Base-by-base conservation (phyloP, 2,888 invertebrate genomes). In the Melinaea marsaeus region DNA sequence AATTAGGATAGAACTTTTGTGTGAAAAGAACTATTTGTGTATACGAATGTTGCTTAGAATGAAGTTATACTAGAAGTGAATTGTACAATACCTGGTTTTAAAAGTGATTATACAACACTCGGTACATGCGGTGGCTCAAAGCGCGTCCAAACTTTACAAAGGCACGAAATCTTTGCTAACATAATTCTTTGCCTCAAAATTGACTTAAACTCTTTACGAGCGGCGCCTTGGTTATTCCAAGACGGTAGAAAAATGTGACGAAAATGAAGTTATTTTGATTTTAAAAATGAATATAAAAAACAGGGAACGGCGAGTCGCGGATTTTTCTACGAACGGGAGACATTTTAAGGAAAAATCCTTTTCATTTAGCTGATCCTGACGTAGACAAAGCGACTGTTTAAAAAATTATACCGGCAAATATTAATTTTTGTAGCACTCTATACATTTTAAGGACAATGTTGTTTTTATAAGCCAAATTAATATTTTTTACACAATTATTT, bases 261-360 rank as follows among this genome's bases (percentile, higher is more conserved):
- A 84, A 86, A 87, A 86, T 83, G 81, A 87, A 88, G 83, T 85
- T 87, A 86, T 89, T 88, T 86, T 81, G 81, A 86, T 85, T 87
- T 86, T 22, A 22, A 86, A 87, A 88, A 88, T 86, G 83, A 82
- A 86, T 83, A 84, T 81, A 81, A 85, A 86, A 85, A 83, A 79
- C 76, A 77, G 71, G 72, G 75, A 71, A 74, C 71, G 76, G 66
- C 73, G 60, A 73, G 74, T 74, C 69, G 69, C 67, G 58, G 62
- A 69, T 70, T 75, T 71, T 70, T 73, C 74, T 70, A 70, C 69
- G 75, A 71, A 72, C 72, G 78, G 75, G 73, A 77, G 76, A 79
- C 72, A 77, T 79, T 82, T 82, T 80, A 79, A 76, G 74, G 73
- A 78, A 75, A 80, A 80, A 78, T 75, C 75, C 75, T 77, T 81